These are phyloP conservation scores for Phodopus roborovskii DNA, from an alignment of 2,113 vertebrate genomes.

Conservation along the genomic window DNA sequence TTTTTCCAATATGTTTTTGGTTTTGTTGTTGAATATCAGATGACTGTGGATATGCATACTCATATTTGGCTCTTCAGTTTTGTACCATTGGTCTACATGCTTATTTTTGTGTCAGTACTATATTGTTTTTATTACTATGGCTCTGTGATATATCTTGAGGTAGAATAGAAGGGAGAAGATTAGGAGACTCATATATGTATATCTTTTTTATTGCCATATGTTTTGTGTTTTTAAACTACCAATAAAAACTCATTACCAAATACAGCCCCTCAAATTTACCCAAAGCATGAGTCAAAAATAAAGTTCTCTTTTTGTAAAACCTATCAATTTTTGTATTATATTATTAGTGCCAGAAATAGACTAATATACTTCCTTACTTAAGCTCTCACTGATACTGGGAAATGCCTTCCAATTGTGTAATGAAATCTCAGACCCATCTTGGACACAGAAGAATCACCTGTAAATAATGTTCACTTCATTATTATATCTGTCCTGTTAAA, in stretches of 20 bases:
- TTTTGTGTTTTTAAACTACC: background rate
- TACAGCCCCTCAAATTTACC: background rate
- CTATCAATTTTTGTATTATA: background rate
- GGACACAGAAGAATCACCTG: background rate
- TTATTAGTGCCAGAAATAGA: background rate
- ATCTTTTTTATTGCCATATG: background rate
- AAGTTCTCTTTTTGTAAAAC: background rate
- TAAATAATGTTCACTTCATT: background rate
- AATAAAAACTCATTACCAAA: background rate
- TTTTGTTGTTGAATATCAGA: background rate
- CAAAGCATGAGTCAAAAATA: background rate
- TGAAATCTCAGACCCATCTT: background rate
- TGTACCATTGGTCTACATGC: background rate
- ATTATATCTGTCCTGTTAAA: background rate
- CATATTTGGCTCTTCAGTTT: background rate
- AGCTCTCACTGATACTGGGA: background rate
- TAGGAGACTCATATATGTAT: background rate
- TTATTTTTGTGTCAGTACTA: background rate
- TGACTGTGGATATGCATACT: background rate
- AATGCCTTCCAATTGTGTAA: background rate
- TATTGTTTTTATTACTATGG: background rate
- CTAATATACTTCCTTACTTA: background rate
- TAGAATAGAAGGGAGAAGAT: background rate
- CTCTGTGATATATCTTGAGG: background rate
- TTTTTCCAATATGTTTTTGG: background rate